Evolutionary conservation across 2,113 vertebrate genomes (phyloP).

Genomic region (Turnix velox): DNA sequence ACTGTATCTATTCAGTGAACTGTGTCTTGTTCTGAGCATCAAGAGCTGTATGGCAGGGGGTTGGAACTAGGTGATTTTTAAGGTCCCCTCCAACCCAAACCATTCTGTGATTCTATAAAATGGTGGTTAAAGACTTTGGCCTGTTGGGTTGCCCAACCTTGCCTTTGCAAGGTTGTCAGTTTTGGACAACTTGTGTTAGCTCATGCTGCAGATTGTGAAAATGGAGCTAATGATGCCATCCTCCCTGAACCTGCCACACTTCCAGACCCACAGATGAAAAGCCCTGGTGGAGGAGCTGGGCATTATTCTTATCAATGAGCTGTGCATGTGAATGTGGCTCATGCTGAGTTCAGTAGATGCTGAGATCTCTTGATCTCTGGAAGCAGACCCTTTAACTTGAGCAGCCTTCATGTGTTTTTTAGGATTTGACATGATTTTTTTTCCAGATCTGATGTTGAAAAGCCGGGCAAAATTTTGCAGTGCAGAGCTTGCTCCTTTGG

Average conservation of each 20-base stretch:
- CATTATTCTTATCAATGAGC: not conserved
- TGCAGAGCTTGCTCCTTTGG: not conserved
- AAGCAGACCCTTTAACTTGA: not conserved
- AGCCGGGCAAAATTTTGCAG: not conserved
- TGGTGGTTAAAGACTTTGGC: not conserved
- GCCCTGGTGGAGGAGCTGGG: not conserved
- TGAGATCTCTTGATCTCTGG: not conserved
- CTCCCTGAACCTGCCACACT: fast-evolving
- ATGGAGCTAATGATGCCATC: not conserved
- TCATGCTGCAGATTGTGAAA: not conserved
- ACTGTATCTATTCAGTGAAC: not conserved
- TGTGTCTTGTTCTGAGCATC: not conserved
- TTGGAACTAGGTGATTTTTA: too few relatives aligned
- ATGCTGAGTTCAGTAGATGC: not conserved
- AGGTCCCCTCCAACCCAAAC: too few relatives aligned
- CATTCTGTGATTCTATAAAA: too few relatives aligned
- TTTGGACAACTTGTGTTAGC: not conserved
- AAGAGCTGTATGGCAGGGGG: not conserved
- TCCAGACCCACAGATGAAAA: not conserved
- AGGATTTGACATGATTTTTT: not conserved
- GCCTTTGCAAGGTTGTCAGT: not conserved
- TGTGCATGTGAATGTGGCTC: not conserved
- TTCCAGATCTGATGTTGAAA: not conserved
- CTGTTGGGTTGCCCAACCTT: not conserved
- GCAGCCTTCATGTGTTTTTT: not conserved